A percentile compares a stretch with the other conserved stretches of the same genome.
Evolutionary conservation across 1,140 invertebrate species (phyloP).

Genomic region (Acromyrmex charruanus): DNA sequence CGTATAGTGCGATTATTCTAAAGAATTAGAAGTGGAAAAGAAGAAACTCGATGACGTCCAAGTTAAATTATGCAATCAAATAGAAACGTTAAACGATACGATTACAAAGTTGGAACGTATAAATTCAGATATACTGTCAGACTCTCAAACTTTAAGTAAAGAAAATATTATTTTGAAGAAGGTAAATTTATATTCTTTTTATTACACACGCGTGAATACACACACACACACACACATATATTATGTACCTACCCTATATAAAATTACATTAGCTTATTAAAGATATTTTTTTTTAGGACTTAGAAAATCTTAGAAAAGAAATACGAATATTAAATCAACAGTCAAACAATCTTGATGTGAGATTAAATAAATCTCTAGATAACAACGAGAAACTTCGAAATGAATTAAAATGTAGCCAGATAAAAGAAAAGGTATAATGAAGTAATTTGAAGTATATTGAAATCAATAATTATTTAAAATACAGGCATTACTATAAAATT

Average conservation of each 20-base stretch:
- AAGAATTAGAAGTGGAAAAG: constrained; percentile 83
- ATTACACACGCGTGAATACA: too few species aligned
- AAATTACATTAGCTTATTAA: background rate
- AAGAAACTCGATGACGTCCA: constrained; percentile 82
- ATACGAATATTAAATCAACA: constrained; percentile 82
- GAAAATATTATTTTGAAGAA: constrained; percentile 86
- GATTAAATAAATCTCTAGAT: constrained; percentile 85
- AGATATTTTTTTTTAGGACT: constrained; percentile 77
- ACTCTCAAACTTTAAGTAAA: constrained; percentile 80
- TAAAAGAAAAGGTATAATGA: constrained; percentile 85
- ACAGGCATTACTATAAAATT: too few species aligned
- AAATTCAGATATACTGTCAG: constrained; percentile 77
- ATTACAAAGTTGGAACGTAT: constrained; percentile 83
- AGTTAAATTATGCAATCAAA: constrained; percentile 83
- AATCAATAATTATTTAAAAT: too few species aligned
- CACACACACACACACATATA: too few species aligned
- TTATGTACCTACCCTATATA: too few species aligned
- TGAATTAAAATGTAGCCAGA: constrained; percentile 82
- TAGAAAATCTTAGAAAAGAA: constrained; percentile 85
- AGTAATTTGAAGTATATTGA: background rate
- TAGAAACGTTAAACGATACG: constrained; percentile 80
- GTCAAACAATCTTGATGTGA: constrained; percentile 80
- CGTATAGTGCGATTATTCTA: constrained; percentile 80
- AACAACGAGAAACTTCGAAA: constrained; percentile 85
- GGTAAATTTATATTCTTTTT: constrained; percentile 71